phyloP scores from a whole-genome alignment of 2,888 invertebrate genomes.

The Cancer borealis region DNA sequence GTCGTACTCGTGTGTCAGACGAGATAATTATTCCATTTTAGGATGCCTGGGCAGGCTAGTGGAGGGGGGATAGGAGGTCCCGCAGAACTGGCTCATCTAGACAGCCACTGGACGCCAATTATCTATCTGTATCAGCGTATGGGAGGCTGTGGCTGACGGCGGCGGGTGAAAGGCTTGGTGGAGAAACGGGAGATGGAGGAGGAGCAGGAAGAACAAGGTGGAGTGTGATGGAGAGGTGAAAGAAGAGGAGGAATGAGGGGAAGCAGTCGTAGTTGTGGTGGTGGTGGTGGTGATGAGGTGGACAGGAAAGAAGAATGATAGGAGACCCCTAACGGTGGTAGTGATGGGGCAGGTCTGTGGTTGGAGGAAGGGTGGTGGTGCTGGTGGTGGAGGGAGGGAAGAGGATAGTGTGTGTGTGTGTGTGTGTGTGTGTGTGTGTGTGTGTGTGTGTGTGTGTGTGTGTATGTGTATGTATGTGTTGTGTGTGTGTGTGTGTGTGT shows the following conservation, averaged over 20 bases:
- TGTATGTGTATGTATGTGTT: not conserved
- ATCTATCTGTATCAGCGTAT: not conserved
- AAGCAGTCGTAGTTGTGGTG: not conserved
- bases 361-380: not conserved
- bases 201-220: not conserved
- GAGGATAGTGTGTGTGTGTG: not conserved
- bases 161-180: not conserved
- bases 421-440: not conserved
- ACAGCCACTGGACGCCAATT: not conserved
- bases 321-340: not conserved
- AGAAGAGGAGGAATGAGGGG: not conserved
- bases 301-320: not conserved
- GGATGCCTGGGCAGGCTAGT: not conserved
- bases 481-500: not conserved
- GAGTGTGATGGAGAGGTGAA: not conserved
- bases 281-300: not conserved
- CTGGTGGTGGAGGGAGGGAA: not conserved
- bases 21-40: conserved; percentile 24
- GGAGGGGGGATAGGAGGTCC: not conserved
- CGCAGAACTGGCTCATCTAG: not conserved
- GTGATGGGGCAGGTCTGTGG: not conserved
- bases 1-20: conserved; percentile 8
- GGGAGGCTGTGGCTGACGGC: conserved; percentile 8
- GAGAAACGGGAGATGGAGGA: not conserved
- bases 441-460: not conserved